Conservation (phyloP, 1,140 invertebrate species). For the Chironomus striatipennis region DNA sequence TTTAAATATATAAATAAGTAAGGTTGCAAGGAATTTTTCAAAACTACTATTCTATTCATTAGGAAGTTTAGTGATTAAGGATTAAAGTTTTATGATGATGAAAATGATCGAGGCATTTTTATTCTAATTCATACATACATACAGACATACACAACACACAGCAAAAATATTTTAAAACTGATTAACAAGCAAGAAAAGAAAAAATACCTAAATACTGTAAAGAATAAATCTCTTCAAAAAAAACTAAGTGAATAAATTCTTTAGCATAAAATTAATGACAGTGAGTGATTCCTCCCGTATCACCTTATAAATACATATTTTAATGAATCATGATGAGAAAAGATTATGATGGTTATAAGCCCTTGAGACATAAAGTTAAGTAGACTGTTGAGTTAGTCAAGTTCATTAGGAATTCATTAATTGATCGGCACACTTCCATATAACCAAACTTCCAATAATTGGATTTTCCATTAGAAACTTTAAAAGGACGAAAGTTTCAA, state of each 20-base stretch:
- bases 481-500: no score
- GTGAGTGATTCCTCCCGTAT: not conserved
- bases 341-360: not conserved
- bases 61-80: conserved; percentile 8
- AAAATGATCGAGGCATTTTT: conserved; percentile 2
- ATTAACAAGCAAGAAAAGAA: not conserved
- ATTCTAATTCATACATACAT: not conserved
- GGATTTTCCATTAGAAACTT: no score
- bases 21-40: conserved; percentile 5
- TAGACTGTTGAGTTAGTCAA: no score
- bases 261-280: not conserved
- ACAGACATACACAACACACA: not conserved
- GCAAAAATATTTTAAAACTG: not conserved
- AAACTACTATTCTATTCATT: conserved; percentile 14
- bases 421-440: no score
- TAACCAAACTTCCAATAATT: no score
- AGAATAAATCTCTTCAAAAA: not conserved
- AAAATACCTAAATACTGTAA: not conserved
- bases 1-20: not conserved
- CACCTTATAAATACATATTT: not conserved
- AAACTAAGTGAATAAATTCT: not conserved
- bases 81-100: not conserved
- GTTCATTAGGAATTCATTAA: no score
- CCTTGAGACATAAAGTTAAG: no score
- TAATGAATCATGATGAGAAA: not conserved